A percentile compares a stretch with the other conserved stretches of the same genome.
Evolutionary conservation across 2,888 invertebrate genomes (phyloP).

Genomic region (Noctua pronuba): DNA sequence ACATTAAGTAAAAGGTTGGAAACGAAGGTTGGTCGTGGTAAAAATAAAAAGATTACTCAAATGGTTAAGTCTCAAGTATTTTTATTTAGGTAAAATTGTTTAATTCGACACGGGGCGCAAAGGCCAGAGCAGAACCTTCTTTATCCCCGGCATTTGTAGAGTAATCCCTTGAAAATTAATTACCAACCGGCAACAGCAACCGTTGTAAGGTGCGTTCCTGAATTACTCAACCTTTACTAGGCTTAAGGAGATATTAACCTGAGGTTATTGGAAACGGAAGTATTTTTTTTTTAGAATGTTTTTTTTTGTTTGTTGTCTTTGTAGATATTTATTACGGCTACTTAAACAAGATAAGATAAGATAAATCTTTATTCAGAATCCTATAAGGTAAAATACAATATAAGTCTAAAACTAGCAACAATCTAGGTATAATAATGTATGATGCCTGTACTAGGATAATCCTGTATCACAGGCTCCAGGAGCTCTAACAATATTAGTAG

Average conservation of each 20-base stretch:
- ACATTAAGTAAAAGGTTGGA: conserved; percentile 1
- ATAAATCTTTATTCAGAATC: too few species aligned
- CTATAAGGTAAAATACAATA: too few species aligned
- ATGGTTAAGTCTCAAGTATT: conserved; percentile 60
- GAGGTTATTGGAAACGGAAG: conserved; percentile 61
- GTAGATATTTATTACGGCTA: not conserved
- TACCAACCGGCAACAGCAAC: conserved; percentile 75
- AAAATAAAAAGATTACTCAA: conserved; percentile 49
- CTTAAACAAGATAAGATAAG: too few species aligned
- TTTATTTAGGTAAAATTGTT: conserved; percentile 78
- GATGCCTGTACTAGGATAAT: too few species aligned
- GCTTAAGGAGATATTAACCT: conserved; percentile 77
- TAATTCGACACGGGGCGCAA: conserved; percentile 78
- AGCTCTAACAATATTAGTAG: too few species aligned
- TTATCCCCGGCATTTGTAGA: conserved; percentile 84
- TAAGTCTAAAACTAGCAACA: too few species aligned
- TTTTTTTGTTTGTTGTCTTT: conserved; percentile 14
- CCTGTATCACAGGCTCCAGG: too few species aligned
- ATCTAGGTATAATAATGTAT: too few species aligned
- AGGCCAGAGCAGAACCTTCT: conserved; percentile 78
- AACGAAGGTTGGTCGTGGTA: not conserved
- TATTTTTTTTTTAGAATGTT: conserved; percentile 1
- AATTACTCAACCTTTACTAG: conserved; percentile 76
- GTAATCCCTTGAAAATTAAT: conserved; percentile 89
- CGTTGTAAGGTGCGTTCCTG: conserved; percentile 73